Base-by-base conservation (phyloP, 2,888 invertebrate species). In the Amiota communis region DNA sequence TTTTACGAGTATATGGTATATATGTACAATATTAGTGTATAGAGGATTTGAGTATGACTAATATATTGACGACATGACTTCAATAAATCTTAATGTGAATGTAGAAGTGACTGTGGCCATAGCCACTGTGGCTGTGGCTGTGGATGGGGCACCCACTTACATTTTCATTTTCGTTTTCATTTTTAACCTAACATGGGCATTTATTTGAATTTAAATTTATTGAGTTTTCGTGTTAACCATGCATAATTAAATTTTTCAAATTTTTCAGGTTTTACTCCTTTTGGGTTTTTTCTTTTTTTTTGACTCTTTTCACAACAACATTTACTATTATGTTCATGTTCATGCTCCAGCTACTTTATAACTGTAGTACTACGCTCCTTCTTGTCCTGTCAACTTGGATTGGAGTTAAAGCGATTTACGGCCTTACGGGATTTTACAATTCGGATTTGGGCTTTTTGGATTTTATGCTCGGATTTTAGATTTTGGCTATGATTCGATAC, bases 191-290 rank as follows among this genome's bases (percentile, higher is more conserved):
- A 71, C 57, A 70, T 56, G 15, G 71, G 75, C 76, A 86, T 83
- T 86, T 87, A 84, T 84, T 84, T 79, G 84, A 81, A 23, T 23
- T 23, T 23, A 85, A 87, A 87, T 87, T 87, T 87, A 87, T 87
- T 86, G 87, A 87, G 87, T 86, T 87, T 87, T 87, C 87, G 87
- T 87, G 87, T 86, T 87, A 87, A 87, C 87, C 86, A 86, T 85
- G 87, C 87, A 87, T 87, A 87, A 87, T 87, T 87, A 86, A 87
- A 86, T 87, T 87, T 84, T 82, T 79, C 75, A 78, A 77, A 78
- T 76, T 49, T 63, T 46, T 63, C 63, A 63, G 23, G 13, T n/a
- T 20, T 20, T 15, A 36, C 23, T 36, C 36, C 8, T 17, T 20
- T 15, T 57, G 11, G n/a, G n/a, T 20, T n/a, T 57, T 57, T 57